Conservation (phyloP, 2,888 invertebrate species). For the Apodemia hepburni region DNA sequence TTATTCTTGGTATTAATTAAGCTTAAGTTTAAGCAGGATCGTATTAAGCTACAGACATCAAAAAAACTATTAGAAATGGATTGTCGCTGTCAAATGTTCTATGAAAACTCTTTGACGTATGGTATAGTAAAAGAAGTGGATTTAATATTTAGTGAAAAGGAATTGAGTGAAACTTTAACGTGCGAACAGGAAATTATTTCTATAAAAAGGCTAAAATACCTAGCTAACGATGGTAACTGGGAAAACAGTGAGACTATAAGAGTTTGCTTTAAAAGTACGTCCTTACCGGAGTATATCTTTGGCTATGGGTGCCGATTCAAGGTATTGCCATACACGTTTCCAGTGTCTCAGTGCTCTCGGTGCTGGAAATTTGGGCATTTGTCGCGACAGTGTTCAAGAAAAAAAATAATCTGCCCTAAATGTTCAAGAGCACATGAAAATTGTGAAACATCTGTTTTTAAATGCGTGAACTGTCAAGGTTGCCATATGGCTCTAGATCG, state of each 20-base stretch:
- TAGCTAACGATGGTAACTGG: background rate
- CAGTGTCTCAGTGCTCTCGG: conserved; percentile 15
- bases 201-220: background rate
- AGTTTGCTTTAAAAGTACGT: conserved; percentile 1
- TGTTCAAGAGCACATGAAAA: conserved; percentile 16
- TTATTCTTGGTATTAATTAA: background rate
- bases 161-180: background rate
- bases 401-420: conserved; percentile 20
- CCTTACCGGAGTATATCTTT: background rate
- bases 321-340: background rate
- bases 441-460: background rate
- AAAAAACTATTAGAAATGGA: background rate
- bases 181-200: background rate
- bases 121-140: background rate
- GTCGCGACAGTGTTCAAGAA: conserved; percentile 12
- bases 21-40: background rate
- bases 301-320: background rate
- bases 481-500: background rate
- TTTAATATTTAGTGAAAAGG: background rate
- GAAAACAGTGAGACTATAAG: background rate
- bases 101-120: background rate
- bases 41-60: background rate
- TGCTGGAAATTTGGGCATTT: conserved; percentile 16
- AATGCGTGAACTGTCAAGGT: background rate
- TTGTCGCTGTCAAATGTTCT: background rate